Evolutionary conservation across 2,113 vertebrate genomes (phyloP).

Genomic region (Apteryx mantelli): DNA sequence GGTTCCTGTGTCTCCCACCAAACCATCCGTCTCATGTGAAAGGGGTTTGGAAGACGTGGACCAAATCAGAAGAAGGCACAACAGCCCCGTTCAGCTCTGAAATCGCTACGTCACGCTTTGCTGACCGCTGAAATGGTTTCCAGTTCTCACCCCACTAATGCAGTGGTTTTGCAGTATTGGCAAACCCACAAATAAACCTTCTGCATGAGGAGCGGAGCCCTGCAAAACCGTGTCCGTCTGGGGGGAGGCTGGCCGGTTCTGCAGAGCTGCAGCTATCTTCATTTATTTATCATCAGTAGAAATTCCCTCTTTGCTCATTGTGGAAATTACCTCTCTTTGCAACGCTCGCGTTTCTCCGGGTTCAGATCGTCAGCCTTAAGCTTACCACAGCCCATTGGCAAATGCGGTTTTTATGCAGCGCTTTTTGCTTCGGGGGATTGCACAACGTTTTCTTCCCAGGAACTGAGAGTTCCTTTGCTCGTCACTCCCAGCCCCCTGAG

Average conservation of each 20-base stretch:
- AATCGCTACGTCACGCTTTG: fast-evolving
- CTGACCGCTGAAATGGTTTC: slow-evolving; percentile 22
- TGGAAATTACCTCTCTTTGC: background rate
- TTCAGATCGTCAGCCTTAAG: background rate
- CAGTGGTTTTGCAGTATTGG: slow-evolving; percentile 39
- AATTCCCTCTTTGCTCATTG: background rate
- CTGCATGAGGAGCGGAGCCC: background rate
- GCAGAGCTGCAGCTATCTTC: background rate
- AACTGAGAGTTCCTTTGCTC: background rate
- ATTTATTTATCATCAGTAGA: background rate
- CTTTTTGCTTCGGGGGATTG: background rate
- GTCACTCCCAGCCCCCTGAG: background rate
- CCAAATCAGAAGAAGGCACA: background rate
- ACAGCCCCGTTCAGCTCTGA: background rate
- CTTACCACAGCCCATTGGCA: background rate
- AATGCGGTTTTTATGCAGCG: background rate
- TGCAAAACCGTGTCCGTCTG: background rate
- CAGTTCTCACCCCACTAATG: background rate
- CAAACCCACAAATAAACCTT: slow-evolving; percentile 39
- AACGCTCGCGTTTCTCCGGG: background rate
- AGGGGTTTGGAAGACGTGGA: slow-evolving; percentile 33
- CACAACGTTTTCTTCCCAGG: background rate
- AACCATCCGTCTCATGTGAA: background rate
- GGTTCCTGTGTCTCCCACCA: background rate
- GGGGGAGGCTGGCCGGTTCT: background rate